Conservation (phyloP, 2,113 vertebrate genomes). For the Pachycephala philippinensis region DNA sequence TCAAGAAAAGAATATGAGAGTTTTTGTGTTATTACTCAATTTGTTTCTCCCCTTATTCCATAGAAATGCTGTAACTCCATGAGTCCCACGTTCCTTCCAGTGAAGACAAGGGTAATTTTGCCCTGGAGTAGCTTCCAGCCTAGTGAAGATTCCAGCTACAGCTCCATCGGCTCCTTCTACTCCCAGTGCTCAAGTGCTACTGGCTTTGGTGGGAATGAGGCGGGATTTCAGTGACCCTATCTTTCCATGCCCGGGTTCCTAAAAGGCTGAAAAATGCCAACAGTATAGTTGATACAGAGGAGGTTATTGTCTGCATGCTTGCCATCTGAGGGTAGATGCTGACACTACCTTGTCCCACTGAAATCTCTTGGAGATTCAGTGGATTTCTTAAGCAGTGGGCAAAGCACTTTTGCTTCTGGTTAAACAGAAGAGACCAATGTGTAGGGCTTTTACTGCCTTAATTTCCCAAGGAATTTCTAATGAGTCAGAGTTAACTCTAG, state of each 20-base stretch:
- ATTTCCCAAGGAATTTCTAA: conserved; percentile 72
- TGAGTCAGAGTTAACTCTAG: conserved; percentile 56
- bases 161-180: neutral
- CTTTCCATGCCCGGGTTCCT: accelerated
- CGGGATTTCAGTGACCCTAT: neutral
- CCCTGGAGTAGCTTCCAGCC: neutral
- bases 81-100: neutral
- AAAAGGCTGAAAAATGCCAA: neutral
- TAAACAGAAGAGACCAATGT: conserved; percentile 21
- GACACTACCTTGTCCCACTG: neutral
- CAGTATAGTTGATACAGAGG: neutral
- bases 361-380: neutral
- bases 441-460: conserved; percentile 63
- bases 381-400: neutral
- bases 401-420: neutral
- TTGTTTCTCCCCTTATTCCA: neutral
- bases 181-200: neutral
- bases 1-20: neutral
- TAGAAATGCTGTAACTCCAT: neutral
- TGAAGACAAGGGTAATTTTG: neutral
- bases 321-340: neutral
- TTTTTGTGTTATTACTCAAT: neutral
- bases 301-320: neutral
- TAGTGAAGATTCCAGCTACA: neutral
- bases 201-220: neutral